These are phyloP conservation scores for Sphenodon punctatus DNA, from an alignment of 2,797 vertebrate genomes.

Conservation along the genomic window DNA sequence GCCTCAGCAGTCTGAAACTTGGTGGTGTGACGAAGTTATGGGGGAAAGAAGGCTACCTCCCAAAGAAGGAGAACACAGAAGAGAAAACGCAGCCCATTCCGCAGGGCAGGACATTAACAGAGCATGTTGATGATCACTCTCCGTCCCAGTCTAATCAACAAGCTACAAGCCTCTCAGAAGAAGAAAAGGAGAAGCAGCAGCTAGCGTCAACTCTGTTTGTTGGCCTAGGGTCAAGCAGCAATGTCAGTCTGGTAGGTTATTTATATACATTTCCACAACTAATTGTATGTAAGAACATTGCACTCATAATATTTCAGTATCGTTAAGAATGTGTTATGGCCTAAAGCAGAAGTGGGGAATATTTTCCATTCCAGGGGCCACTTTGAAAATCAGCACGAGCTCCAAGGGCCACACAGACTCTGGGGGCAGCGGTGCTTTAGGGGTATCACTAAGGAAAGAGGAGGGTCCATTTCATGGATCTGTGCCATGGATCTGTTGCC, in stretches of 20 bases:
- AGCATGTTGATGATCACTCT: constrained; percentile 38
- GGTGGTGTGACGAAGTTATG: constrained; percentile 91
- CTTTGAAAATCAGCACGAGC: too few species aligned
- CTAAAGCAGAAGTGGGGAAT: background rate
- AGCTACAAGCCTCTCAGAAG: constrained; percentile 57
- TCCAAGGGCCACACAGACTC: too few species aligned
- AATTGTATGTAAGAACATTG: background rate
- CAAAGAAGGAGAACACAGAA: constrained; percentile 78
- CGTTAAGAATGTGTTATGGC: too few species aligned
- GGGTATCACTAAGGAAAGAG: too few species aligned
- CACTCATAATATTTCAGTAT: background rate
- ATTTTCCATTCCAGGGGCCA: too few species aligned
- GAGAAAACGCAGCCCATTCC: constrained; percentile 62
- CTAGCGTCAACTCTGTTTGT: constrained; percentile 91
- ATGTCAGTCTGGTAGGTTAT: constrained; percentile 85
- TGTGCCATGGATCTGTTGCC: too few species aligned
- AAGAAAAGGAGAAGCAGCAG: constrained; percentile 84
- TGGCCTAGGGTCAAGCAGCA: constrained; percentile 84
- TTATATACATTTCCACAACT: background rate
- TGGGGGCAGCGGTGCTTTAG: too few species aligned
- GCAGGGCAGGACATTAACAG: constrained; percentile 57
- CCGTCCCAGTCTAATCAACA: constrained; percentile 32
- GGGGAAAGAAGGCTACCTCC: constrained; percentile 94
- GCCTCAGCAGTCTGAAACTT: constrained; percentile 84
- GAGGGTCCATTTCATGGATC: too few species aligned